Base-by-base conservation (phyloP, 2,888 invertebrate genomes). In the Dasypolia templi region DNA sequence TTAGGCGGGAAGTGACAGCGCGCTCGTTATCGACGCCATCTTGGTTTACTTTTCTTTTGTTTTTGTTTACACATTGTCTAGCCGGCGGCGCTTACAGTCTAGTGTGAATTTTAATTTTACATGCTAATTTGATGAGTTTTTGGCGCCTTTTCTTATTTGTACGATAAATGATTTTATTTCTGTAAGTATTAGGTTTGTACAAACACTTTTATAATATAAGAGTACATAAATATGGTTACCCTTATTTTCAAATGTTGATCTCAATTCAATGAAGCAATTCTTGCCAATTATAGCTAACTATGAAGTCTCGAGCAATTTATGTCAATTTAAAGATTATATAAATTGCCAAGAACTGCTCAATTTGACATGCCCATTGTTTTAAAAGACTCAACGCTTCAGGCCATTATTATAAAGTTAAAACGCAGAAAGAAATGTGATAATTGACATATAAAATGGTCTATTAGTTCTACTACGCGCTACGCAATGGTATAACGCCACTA, bases 1-100 rank as follows among this genome's bases (percentile, higher is more conserved):
- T 94, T 94, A 93, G 93, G 95, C 94, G 94, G 93, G 93, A 93
- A 93, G 88, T 92, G 93, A 93, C 93, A 92, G 93, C 90, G 83
- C 83, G 85, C 89, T 94, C 91, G 92, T 94, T 93, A 93, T 90
- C 90, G 92, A 85, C 92, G 94, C 94, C 93, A 94, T 93, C 90
- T 92, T 83, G 92, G 89, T 84, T 89, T 90, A 90, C 89, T 71
- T 79, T 79, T 79, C 55, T 77, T 77, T 80, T 84, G 75, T 79
- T 73, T 84, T 65, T 70, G 62, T 83, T 86, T 77, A 84, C 79
- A 80, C 72, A 67, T 80, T 72, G 78, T 84, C 82, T 86, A 85
- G 80, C 56, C 81, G 51, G 46, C 39, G 76, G 73, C 78, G 81
- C 76, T 73, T 79, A 81, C 77, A 73, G 46, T 5, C 32, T 63